A percentile compares a stretch with the other conserved stretches of the same genome.
Conservation (phyloP, 2,888 invertebrate species). For the Nymphalis c-album region DNA sequence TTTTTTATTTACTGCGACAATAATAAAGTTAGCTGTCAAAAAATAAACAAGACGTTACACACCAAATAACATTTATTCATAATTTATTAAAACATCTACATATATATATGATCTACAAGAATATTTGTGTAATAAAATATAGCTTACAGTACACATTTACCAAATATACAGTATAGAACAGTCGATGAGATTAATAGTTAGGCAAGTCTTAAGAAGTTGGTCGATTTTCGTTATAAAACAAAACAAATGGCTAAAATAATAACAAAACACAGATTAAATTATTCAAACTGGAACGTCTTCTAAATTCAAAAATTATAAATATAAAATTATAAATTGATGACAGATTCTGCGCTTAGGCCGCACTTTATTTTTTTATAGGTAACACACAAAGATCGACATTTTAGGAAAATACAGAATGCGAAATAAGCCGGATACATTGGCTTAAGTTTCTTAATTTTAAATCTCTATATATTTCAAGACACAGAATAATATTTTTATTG, state of each 20-base stretch:
- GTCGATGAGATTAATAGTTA: conserved; percentile 1
- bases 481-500: conserved; percentile 8
- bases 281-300: neutral
- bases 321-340: no score
- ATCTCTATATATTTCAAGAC: conserved; percentile 4
- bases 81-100: conserved; percentile 16
- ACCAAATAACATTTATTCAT: conserved; percentile 31
- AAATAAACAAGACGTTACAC: conserved; percentile 7
- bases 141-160: conserved; percentile 23
- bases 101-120: conserved; percentile 18
- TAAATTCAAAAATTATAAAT: neutral
- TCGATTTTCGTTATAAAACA: conserved; percentile 2
- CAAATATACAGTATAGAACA: conserved; percentile 23
- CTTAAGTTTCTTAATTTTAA: neutral
- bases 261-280: neutral
- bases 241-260: neutral
- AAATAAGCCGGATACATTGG: conserved; percentile 2
- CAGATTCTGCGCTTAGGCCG: no score
- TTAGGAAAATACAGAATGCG: neutral
- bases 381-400: neutral
- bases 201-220: conserved; percentile 22
- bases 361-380: no score
- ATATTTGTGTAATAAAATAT: conserved; percentile 19
- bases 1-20: no score
- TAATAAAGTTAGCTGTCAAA: neutral